Conservation (phyloP, 2,113 vertebrate species). For the Synodontis membranacea region DNA sequence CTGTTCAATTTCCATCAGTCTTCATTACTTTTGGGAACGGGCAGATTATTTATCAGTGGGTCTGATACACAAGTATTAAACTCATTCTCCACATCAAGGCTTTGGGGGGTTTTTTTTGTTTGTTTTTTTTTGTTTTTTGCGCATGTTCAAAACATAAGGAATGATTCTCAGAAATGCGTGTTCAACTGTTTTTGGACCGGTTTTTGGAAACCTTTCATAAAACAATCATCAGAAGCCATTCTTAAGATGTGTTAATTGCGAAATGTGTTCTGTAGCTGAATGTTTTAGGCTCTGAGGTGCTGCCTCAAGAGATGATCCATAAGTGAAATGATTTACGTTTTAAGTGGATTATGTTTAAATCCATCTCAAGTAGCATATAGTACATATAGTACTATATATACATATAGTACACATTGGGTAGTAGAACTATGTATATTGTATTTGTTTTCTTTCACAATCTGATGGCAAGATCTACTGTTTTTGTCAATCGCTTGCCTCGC, state of each 20-base stretch:
- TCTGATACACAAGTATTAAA: conserved; percentile 13
- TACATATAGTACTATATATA: too few species aligned
- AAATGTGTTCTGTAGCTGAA: neutral
- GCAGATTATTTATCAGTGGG: neutral
- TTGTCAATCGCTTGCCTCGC: neutral
- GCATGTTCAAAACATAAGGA: neutral
- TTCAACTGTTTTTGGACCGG: neutral
- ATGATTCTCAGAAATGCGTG: neutral
- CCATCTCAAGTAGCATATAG: neutral
- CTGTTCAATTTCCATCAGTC: neutral
- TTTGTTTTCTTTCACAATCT: neutral
- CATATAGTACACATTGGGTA: too few species aligned
- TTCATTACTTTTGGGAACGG: neutral
- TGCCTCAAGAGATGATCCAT: neutral
- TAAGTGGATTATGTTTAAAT: neutral
- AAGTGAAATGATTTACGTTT: neutral
- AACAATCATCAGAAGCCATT: neutral
- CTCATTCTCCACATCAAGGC: neutral
- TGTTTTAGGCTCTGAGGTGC: neutral
- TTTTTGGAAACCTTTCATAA: neutral
- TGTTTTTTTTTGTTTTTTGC: neutral
- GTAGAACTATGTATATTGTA: neutral
- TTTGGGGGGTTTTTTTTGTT: too few species aligned
- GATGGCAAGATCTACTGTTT: conserved; percentile 20
- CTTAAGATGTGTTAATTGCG: neutral